Conservation (phyloP, 2,797 vertebrate species). For the Spinus olivaceus region DNA sequence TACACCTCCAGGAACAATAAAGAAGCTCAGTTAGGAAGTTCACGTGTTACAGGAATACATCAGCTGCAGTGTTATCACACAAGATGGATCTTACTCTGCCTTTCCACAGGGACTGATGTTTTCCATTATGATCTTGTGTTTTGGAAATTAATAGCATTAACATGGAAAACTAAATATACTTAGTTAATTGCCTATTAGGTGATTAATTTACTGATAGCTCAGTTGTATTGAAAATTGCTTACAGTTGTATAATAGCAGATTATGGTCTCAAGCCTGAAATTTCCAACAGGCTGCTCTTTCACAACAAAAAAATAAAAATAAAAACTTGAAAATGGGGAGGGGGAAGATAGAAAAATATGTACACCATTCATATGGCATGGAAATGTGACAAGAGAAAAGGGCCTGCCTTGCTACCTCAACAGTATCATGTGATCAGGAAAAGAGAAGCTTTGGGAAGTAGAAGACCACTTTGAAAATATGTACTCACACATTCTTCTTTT, state of each 20-base stretch:
- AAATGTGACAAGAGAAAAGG: not conserved
- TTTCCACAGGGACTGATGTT: not conserved
- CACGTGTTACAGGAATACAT: not conserved
- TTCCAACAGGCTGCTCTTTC: not conserved
- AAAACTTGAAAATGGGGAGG: not conserved
- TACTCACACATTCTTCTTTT: not conserved
- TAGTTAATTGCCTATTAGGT: not conserved
- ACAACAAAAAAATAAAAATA: not conserved
- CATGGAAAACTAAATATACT: not conserved
- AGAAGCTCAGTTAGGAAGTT: not conserved
- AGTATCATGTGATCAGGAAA: not conserved
- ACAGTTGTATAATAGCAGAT: not conserved
- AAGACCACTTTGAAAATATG: not conserved
- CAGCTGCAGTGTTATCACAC: not conserved
- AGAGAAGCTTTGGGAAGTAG: not conserved
- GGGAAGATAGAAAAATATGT: fast-evolving
- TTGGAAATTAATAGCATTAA: not conserved
- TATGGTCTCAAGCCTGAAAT: not conserved
- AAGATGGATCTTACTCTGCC: not conserved
- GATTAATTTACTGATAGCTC: not conserved
- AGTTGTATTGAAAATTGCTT: not conserved
- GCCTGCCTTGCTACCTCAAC: not conserved
- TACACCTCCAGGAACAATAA: not conserved
- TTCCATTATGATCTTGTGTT: not conserved
- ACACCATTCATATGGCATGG: not conserved